These are phyloP conservation scores for Phalacrocorax brasilianus DNA, from an alignment of 2,113 vertebrate species.

Conservation along the genomic window DNA sequence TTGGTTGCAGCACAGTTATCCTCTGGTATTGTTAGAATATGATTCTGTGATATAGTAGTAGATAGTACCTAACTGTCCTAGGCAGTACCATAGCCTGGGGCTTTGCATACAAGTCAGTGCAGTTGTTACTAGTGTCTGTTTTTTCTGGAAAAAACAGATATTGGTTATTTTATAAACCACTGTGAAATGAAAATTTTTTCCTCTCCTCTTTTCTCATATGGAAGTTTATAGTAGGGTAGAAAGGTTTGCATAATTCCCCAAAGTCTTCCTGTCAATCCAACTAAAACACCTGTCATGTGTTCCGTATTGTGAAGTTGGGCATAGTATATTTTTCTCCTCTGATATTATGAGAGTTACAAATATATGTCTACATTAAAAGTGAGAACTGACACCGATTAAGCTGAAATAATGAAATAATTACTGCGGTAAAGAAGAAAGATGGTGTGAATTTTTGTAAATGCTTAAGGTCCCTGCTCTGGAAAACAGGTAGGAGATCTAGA, in stretches of 20 bases:
- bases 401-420: not conserved
- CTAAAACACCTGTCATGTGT: not conserved
- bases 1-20: not conserved
- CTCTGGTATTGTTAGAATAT: not conserved
- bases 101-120: not conserved
- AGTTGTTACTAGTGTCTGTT: not conserved
- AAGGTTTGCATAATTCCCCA: not conserved
- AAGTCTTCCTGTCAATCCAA: not conserved
- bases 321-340: not conserved
- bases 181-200: not conserved
- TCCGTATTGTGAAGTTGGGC: not conserved
- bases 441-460: not conserved
- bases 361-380: not conserved
- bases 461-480: not conserved
- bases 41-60: not conserved
- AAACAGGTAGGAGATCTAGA: not conserved
- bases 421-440: not conserved
- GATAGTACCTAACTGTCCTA: not conserved
- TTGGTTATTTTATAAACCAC: not conserved
- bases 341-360: not conserved
- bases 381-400: not conserved
- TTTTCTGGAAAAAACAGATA: not conserved
- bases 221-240: not conserved
- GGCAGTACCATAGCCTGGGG: not conserved
- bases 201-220: not conserved